Evolutionary conservation across 2,888 invertebrate genomes (phyloP).

Genomic region (Neoascia interrupta): DNA sequence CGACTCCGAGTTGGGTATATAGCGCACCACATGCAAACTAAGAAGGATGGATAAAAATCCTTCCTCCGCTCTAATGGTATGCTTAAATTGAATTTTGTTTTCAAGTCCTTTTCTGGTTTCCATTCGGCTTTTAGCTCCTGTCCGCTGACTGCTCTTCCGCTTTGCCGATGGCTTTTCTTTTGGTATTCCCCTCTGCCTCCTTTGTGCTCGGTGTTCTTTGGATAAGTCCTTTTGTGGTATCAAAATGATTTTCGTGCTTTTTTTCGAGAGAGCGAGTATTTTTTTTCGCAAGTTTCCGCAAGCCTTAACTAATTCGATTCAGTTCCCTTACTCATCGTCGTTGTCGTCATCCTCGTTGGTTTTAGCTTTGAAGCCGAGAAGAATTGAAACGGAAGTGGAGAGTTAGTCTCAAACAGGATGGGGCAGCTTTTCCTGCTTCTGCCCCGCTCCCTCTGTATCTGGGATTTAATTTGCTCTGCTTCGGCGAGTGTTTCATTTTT

Average conservation of each 20-base stretch:
- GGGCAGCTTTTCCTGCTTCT: not conserved
- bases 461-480: conserved; percentile 30
- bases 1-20: not conserved
- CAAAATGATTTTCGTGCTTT: conserved; percentile 38
- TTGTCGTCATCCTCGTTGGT: conserved; percentile 13
- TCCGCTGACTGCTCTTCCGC: conserved; percentile 22
- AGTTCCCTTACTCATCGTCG: conserved; percentile 25
- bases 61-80: conserved; percentile 52
- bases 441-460: not conserved
- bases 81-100: conserved; percentile 66
- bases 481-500: not conserved
- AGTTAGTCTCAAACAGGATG: conserved; percentile 40
- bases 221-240: conserved; percentile 50
- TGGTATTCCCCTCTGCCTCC: not conserved
- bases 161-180: not conserved
- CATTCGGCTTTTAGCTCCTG: conserved; percentile 36
- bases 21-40: conserved; percentile 27
- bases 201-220: conserved; percentile 39
- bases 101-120: conserved; percentile 35
- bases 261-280: conserved; percentile 12
- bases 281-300: conserved; percentile 44
- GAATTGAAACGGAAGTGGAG: conserved; percentile 50
- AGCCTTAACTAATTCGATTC: conserved; percentile 65
- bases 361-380: conserved; percentile 32
- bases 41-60: conserved; percentile 26